Percentiles rank a stretch among this genome's conserved stretches.
Evolutionary conservation across 2,888 invertebrate genomes (phyloP).

Genomic region (Tetramorium bicarinatum): DNA sequence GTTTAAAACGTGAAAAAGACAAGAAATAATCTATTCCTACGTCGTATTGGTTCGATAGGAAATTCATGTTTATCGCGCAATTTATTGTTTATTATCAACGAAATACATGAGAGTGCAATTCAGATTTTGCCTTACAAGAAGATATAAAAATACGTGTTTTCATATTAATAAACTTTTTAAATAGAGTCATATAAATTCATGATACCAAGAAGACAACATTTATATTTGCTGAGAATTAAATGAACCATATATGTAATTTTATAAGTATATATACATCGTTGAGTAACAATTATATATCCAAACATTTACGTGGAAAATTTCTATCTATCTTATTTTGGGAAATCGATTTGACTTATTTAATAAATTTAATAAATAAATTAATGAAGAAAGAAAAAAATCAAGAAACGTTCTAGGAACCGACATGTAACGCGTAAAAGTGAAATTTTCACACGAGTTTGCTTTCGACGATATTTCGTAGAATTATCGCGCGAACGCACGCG

Average conservation of each 20-base stretch:
- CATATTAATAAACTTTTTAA: neutral
- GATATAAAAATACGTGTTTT: neutral
- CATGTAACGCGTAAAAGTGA: constrained; percentile 13
- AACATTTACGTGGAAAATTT: neutral
- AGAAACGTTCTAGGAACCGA: neutral
- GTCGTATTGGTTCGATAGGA: neutral
- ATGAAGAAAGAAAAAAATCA: neutral
- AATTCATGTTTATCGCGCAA: neutral
- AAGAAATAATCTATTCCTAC: neutral
- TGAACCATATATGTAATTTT: neutral
- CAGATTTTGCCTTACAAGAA: neutral
- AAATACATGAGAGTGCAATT: neutral
- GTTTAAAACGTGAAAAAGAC: neutral
- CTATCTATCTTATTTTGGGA: neutral
- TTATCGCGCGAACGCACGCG: constrained; percentile 17
- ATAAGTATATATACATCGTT: constrained; percentile 55
- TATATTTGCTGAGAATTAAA: neutral
- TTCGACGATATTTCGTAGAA: constrained; percentile 10
- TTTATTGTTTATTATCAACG: neutral
- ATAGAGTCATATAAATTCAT: neutral
- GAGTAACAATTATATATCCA: constrained; percentile 23
- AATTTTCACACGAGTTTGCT: constrained; percentile 32
- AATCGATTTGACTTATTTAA: constrained; percentile 51
- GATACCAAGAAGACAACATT: neutral
- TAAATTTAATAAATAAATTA: too few relatives aligned